Conservation (phyloP, 2,797 vertebrate species). For the Protosalanx chinensis region DNA sequence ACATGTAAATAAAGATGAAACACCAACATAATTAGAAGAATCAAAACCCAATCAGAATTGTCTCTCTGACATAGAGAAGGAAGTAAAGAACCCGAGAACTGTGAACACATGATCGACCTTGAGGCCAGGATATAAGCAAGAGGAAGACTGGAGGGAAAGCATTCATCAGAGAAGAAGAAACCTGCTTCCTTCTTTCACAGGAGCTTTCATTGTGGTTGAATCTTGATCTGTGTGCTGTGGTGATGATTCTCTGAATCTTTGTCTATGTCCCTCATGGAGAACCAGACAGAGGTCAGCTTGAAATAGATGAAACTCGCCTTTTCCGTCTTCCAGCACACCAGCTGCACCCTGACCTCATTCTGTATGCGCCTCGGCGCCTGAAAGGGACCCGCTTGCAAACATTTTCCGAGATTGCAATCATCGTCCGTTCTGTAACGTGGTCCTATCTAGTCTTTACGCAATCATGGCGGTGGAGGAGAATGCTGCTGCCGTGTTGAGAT, state of each 20-base stretch:
- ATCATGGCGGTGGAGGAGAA: conserved; percentile 14
- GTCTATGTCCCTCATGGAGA: conserved; percentile 24
- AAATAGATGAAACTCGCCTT: conserved; percentile 44
- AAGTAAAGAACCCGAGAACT: too few species aligned
- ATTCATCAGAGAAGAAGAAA: too few species aligned
- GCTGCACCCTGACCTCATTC: too few species aligned
- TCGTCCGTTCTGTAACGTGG: conserved; percentile 33
- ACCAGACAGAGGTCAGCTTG: conserved; percentile 23
- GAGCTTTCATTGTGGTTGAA: neutral
- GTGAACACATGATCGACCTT: too few species aligned
- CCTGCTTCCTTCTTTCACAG: too few species aligned
- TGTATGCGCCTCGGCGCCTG: neutral
- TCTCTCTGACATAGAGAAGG: too few species aligned
- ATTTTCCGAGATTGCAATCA: conserved; percentile 54
- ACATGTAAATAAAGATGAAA: too few species aligned
- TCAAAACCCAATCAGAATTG: too few species aligned
- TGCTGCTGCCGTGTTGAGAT: neutral
- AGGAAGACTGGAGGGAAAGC: too few species aligned
- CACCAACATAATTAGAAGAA: too few species aligned
- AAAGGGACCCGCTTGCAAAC: conserved; percentile 32
- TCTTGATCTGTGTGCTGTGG: neutral
- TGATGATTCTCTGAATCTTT: conserved; percentile 6
- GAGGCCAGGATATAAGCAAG: too few species aligned
- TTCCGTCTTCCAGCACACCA: conserved; percentile 8
- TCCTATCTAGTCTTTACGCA: conserved; percentile 18